Conservation (phyloP, 2,797 vertebrate species). For the Liasis olivaceus region DNA sequence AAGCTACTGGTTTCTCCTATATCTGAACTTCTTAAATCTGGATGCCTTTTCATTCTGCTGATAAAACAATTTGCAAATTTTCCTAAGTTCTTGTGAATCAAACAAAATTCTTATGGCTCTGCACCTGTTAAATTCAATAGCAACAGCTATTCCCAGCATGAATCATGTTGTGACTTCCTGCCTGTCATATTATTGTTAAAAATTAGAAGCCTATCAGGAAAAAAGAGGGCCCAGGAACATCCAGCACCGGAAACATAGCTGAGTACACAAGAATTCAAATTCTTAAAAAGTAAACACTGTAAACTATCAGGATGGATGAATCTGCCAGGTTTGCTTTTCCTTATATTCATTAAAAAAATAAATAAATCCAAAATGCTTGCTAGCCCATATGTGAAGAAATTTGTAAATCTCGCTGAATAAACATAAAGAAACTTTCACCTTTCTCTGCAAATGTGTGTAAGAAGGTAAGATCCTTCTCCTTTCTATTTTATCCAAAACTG, state of each 20-base stretch:
- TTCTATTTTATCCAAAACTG: neutral
- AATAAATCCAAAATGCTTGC: neutral
- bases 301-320: neutral
- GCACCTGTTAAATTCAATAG: neutral
- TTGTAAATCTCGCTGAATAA: neutral
- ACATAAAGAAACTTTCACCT: neutral
- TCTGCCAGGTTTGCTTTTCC: neutral
- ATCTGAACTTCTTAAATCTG: neutral
- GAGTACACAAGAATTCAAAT: neutral
- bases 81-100: neutral
- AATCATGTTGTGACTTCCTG: neutral
- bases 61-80: neutral
- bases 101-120: neutral
- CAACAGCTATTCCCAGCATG: neutral
- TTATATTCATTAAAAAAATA: neutral
- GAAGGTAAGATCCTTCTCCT: neutral
- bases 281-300: neutral
- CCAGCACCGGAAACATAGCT: neutral
- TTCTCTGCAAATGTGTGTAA: neutral
- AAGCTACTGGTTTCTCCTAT: neutral
- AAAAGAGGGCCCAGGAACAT: neutral
- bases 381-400: neutral
- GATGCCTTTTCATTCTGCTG: neutral
- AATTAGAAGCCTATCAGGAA: neutral
- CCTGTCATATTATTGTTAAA: neutral